Evolutionary conservation across 2,113 vertebrate species (phyloP).

Genomic region (Serinus canaria): DNA sequence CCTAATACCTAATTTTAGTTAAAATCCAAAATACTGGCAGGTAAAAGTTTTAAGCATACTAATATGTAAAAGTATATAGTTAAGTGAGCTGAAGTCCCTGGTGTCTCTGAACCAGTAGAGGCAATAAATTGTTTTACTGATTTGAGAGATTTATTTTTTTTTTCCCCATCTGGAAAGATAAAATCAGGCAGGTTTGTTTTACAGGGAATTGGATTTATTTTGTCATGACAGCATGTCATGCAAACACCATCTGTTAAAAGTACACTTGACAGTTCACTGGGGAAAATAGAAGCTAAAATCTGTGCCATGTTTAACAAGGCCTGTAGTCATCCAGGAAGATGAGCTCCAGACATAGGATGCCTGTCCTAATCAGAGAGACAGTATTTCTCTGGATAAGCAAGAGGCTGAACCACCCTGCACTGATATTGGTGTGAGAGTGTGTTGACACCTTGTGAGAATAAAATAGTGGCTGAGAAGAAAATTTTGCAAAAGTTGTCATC

Average conservation of each 20-base stretch:
- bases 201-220: not conserved
- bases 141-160: not conserved
- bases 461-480: not conserved
- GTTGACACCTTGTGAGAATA: not conserved
- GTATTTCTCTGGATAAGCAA: not conserved
- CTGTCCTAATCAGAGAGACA: not conserved
- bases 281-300: not conserved
- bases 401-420: not conserved
- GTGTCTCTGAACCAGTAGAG: not conserved
- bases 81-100: not conserved
- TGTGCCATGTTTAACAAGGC: not conserved
- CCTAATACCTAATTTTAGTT: not conserved
- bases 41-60: not conserved
- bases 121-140: not conserved
- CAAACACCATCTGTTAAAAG: slow-evolving; percentile 15
- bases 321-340: not conserved
- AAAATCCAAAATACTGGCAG: not conserved
- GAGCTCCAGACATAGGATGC: not conserved
- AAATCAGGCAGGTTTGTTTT: not conserved
- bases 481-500: not conserved
- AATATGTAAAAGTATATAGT: not conserved
- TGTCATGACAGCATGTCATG: slow-evolving; percentile 3
- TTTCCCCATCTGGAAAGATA: not conserved
- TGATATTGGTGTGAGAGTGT: not conserved
- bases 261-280: not conserved